Base-by-base conservation (phyloP, 30 jellyfish, hydroid and myxozoan genomes). In the Hydractinia echinata region DNA sequence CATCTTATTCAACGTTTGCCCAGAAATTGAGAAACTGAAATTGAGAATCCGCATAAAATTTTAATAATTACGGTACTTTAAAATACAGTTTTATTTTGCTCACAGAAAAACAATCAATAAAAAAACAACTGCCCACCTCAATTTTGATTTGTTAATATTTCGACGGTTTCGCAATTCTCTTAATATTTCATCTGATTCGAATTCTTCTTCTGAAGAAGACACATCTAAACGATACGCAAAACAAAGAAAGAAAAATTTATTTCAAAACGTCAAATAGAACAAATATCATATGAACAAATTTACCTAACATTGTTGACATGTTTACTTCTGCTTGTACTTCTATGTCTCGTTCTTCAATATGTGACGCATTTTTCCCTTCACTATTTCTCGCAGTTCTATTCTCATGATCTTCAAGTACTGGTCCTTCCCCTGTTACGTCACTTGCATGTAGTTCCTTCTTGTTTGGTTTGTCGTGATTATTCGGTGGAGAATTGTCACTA, bases 141-240 rank as follows among this genome's bases (percentile, higher is more conserved):
- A 51, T 13, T 51, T 64, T 13, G 19, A n/a, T 13, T 64, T 64
- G 74, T 64, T 64, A 44, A 13, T 51, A 64, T 9, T 13, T 64
- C 74, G 19, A n/a, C 74, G 19, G 8, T 44, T 13, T 13, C 74
- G 19, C 4, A 64, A 64, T 64, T 64, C 74, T n/a, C 74, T 44
- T 64, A 64, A 51, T 64, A 64, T 64, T 64, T 64, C 74, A 51
- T 64, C 74, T 64, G 74, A 44, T 51, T 44, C 18, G 39, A 64
- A 64, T 6, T 64, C 74, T 13, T 64, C 74, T 6, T 64, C 74
- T 13, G 74, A 64, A 64, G 74, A 64, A 64, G 74, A 64, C 44
- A 30, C 44, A 64, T 64, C 74, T 64, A 64, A 64, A 64, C 5
- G n/a, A 9, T 56, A 9, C 69, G 69, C 19, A 16, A 58, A 64